Evolutionary conservation across 2,113 vertebrate species (phyloP), one percentile per base, ranked within the genome.

Genomic region (Megalops atlanticus): DNA sequence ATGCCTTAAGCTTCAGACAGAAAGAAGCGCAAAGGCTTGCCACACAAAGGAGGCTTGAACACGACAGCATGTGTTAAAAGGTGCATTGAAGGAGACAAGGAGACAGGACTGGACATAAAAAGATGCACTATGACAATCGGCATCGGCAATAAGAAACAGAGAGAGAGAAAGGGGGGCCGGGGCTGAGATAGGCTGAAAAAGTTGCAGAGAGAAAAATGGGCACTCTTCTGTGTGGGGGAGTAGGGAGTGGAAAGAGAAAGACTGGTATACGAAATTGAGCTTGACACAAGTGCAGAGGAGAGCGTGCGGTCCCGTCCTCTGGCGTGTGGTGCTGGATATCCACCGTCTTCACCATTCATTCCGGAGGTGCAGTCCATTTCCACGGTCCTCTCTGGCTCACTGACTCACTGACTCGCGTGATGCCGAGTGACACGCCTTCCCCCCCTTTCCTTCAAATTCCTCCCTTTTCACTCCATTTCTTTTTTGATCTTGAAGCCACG

Each of bases 1-100:
- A 12, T 49, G 69, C 36, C 35, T 38, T 15, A 54, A 70, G 79
- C 79, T 40, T 45, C 43, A 76, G 80, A 81, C 38, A 11, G 80
- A 76, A 11, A 18, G 54, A 69, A n/a, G 43, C 14, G n/a, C 18
- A 75, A 24, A 79, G 38, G 31, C 27, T 31, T 12, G 33, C 14
- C 2, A 14, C 39, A 38, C 21, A 21, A 8, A 2, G 36, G 15
- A 24, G 31, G 80, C 35, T 54, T 16, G 79, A 35, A 74, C 38
- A 81, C 36, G 49, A 81, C 4, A 49, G 16, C 4, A n/a, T 16
- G 72, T 45, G 1, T 49, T 27, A 7, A 43, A 68, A 27, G 78
- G 15, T 45, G 41, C 43, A 52, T 15, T 39, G 73, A 14, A 49
- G 45, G 68, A 79, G 27, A 72, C 64, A 40, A 16, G 14, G 24